phyloP scores from a whole-genome alignment of 1,140 invertebrate genomes.

The Plectus sambesii region DNA sequence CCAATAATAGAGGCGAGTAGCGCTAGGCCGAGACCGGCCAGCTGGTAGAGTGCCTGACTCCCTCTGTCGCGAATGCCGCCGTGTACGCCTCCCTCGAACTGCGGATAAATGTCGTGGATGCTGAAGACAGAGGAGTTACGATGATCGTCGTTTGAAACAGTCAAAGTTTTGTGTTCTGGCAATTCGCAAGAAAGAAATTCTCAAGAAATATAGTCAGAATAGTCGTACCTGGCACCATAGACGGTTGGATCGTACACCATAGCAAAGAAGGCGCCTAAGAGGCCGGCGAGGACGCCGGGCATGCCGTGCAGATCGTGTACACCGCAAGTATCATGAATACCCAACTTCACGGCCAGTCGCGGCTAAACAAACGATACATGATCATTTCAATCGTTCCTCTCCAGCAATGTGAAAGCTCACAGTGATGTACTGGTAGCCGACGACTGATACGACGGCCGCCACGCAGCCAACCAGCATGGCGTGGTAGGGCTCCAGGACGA shows the following conservation, averaged over 20 bases:
- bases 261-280: conserved; percentile 56
- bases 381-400: too few species aligned
- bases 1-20: conserved; percentile 59
- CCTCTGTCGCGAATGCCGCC: conserved; percentile 52
- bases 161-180: neutral
- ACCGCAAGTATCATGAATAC: conserved; percentile 81
- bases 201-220: conserved; percentile 11
- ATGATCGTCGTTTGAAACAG: neutral
- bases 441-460: conserved; percentile 67
- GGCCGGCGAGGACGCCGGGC: conserved; percentile 71
- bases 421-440: conserved; percentile 71
- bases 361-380: conserved; percentile 62
- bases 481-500: conserved; percentile 67
- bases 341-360: conserved; percentile 56
- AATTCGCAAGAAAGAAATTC: conserved; percentile 12
- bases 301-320: conserved; percentile 91
- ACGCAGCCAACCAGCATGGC: conserved; percentile 68
- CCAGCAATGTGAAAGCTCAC: conserved; percentile 56
- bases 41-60: conserved; percentile 66
- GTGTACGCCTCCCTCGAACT: conserved; percentile 47
- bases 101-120: conserved; percentile 51
- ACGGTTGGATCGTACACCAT: conserved; percentile 62
- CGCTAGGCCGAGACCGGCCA: conserved; percentile 61
- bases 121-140: conserved; percentile 35
- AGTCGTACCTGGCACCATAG: conserved; percentile 47